Conservation (phyloP, 2,888 invertebrate genomes). For the Ophion ventricosus region DNA sequence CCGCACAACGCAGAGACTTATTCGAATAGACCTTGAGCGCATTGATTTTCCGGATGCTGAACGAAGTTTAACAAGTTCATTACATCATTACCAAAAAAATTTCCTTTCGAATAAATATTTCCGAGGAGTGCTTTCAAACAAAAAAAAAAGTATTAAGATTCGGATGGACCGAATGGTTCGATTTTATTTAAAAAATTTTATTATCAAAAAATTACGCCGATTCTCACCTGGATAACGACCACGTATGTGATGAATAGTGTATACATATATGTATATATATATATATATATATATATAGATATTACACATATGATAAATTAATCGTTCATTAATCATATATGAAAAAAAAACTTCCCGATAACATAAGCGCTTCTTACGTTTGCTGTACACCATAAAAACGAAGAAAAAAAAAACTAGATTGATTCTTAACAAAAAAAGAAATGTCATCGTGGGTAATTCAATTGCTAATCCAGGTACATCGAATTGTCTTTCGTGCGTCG, state of each 20-base stretch:
- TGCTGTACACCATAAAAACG: neutral
- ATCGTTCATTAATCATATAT: neutral
- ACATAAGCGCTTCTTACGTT: neutral
- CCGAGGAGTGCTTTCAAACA: neutral
- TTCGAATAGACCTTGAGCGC: neutral
- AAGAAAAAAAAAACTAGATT: neutral
- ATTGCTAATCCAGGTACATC: conserved; percentile 48
- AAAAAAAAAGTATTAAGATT: conserved; percentile 7
- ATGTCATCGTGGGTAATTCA: neutral
- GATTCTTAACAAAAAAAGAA: neutral
- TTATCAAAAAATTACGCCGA: conserved; percentile 1
- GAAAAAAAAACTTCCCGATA: conserved; percentile 14
- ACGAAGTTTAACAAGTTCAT: neutral
- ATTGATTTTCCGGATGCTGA: neutral
- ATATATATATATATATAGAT: conserved; percentile 4
- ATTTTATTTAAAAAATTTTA: conserved; percentile 5
- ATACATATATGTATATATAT: conserved; percentile 10
- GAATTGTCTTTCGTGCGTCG: conserved; percentile 27
- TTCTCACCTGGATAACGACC: conserved; percentile 35
- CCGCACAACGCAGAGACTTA: neutral
- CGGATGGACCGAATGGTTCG: neutral
- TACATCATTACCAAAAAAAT: neutral
- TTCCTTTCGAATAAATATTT: neutral
- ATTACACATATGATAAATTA: conserved; percentile 1
- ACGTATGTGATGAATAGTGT: neutral